phyloP scores from a whole-genome alignment of 2,113 vertebrate genomes.

The Lethenteron camtschaticum region DNA sequence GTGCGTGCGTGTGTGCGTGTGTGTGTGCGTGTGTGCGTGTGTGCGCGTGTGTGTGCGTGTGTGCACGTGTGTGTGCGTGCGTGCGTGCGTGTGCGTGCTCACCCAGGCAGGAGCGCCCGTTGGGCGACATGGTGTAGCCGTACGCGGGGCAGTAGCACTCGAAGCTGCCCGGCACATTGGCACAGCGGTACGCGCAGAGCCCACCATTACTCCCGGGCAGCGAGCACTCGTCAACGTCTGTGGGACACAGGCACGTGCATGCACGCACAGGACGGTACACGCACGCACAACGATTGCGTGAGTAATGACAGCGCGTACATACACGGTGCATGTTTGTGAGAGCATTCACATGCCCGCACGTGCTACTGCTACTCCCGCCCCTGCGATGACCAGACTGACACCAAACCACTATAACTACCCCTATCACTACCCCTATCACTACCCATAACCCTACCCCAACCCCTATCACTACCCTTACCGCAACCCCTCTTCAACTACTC shows the following conservation, averaged over 20 bases:
- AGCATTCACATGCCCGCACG: too few relatives aligned
- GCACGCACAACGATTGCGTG: not conserved
- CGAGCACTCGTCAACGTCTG: conserved; percentile 73
- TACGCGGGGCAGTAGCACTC: conserved; percentile 54
- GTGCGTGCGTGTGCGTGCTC: conserved; percentile 11
- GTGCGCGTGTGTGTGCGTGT: not conserved
- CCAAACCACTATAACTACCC: too few relatives aligned
- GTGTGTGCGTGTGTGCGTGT: not conserved
- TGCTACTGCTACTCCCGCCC: too few relatives aligned
- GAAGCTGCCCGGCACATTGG: conserved; percentile 68
- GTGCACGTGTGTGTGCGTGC: not conserved
- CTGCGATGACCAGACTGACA: too few relatives aligned
- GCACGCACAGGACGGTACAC: not conserved
- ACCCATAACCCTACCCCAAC: too few relatives aligned
- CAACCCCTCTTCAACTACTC: too few relatives aligned
- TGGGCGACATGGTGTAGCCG: conserved; percentile 51
- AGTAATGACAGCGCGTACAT: not conserved
- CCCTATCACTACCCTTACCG: too few relatives aligned
- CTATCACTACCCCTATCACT: too few relatives aligned
- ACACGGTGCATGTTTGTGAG: too few relatives aligned
- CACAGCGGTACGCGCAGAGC: conserved; percentile 59
- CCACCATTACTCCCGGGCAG: conserved; percentile 38
- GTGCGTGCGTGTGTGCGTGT: not conserved
- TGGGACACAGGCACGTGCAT: not conserved
- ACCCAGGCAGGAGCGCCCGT: conserved; percentile 66